Base-by-base conservation (phyloP, 2,888 invertebrate species). In the Caenorhabditis angaria region DNA sequence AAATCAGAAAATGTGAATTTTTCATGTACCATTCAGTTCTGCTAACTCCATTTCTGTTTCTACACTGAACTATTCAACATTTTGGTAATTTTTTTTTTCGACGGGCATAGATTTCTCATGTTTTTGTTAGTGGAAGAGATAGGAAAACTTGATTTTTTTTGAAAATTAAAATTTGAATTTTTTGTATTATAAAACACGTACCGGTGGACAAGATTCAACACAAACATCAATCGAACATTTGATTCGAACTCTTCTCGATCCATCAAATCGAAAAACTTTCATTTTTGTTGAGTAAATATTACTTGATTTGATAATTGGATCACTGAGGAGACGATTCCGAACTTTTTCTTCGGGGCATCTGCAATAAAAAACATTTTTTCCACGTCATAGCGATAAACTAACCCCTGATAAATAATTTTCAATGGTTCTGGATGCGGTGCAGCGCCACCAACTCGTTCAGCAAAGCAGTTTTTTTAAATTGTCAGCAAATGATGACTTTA, bases 191-290 rank as follows among this genome's bases (percentile, higher is more conserved):
- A 32, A 32, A 32, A 32, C n/a, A n/a, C n/a, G n/a, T n/a, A 84
- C 84, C 70, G 82, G 79, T 24, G 78, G 81, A 70, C 85, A 85
- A 1, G 54, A 55, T n/a, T 84, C 77, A 24, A 80, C 71, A 62
- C 87, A 87, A 56, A 87, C 83, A 68, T 87, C 87, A 24, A 87
- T 76, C 1, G 79, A 70, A 57, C 87, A 87, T 22, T 82, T 79
- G 53, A 87, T 83, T 8, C 83, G 74, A 10, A 87, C 87, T 22
- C 85, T 66, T 8, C 84, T 64, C 18, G 85, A 85, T 14, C 87
- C 87, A 61, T 87, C 87, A 70, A 87, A 87, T 20, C 87, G 83
- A 62, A 87, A 87, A 14, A 78, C 78, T 76, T 83, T 83, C 77
- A 87, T 77, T 56, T 77, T 80, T 18, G 87, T 83, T n/a, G 76